Percentiles rank a stretch among this genome's conserved stretches.
These are phyloP conservation scores for Muscicapa adusta DNA, from an alignment of 2,113 vertebrate species.

Conservation along the genomic window DNA sequence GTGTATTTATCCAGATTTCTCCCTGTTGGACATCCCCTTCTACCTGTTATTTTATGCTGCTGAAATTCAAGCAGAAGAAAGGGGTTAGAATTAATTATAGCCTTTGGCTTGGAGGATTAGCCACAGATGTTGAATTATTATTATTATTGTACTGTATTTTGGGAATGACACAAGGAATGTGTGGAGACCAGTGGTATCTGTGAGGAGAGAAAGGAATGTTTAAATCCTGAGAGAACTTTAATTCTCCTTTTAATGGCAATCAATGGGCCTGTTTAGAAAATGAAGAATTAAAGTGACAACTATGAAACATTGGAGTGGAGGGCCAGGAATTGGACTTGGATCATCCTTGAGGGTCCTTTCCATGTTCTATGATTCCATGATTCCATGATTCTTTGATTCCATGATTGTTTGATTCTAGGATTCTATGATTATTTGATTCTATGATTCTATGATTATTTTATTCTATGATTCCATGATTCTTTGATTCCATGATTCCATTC, in stretches of 20 bases:
- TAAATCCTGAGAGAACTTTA: background rate
- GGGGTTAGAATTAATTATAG: conserved; percentile 27
- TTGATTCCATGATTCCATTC: background rate
- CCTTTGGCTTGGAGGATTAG: conserved; percentile 37
- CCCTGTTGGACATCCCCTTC: background rate
- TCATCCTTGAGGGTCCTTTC: background rate
- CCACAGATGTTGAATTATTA: conserved; percentile 59
- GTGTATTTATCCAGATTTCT: conserved; percentile 13
- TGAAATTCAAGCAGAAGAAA: conserved; percentile 5
- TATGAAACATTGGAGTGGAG: background rate
- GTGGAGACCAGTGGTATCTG: background rate
- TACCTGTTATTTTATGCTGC: background rate
- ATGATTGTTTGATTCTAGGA: too few species aligned
- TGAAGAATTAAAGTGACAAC: background rate
- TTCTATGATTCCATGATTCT: too few species aligned
- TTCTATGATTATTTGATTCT: too few species aligned
- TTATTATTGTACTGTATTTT: conserved; percentile 37
- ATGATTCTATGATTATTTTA: too few species aligned
- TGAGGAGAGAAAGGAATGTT: background rate
- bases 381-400: too few species aligned
- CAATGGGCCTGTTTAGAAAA: background rate
- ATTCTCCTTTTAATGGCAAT: background rate
- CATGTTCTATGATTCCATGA: background rate
- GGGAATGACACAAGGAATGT: conserved; percentile 56
- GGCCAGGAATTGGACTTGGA: background rate